Evolutionary conservation across 2,797 vertebrate species (phyloP).

Genomic region (Pteropus rufus): DNA sequence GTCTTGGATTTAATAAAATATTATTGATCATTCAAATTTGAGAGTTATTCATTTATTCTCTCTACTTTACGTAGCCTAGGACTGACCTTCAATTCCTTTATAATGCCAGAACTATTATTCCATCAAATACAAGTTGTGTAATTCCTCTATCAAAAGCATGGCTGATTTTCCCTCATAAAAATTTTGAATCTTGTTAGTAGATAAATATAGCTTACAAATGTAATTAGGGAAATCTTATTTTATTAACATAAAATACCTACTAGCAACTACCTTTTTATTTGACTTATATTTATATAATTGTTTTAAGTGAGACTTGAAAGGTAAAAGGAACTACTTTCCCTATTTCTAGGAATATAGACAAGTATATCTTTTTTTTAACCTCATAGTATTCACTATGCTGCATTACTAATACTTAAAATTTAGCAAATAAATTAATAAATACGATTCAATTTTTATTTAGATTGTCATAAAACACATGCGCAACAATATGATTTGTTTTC

Average conservation of each 20-base stretch:
- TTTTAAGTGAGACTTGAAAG: not conserved
- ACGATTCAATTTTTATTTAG: not conserved
- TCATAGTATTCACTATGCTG: not conserved
- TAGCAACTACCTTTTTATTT: not conserved
- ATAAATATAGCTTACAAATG: not conserved
- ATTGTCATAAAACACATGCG: not conserved
- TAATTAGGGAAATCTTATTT: not conserved
- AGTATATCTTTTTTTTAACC: not conserved
- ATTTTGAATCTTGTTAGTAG: not conserved
- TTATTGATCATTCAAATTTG: conserved; percentile 64
- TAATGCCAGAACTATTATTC: conserved; percentile 10
- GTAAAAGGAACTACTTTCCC: not conserved
- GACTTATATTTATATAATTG: not conserved
- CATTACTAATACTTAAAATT: not conserved
- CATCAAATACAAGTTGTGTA: not conserved
- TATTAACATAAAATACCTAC: not conserved
- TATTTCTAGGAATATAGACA: not conserved
- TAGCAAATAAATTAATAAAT: not conserved
- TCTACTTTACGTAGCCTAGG: conserved; percentile 35
- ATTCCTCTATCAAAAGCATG: not conserved
- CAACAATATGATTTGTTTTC: not conserved
- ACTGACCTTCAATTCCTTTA: conserved; percentile 18
- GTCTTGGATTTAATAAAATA: conserved; percentile 63
- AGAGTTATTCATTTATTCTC: conserved; percentile 54
- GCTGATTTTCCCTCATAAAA: not conserved